Evolutionary conservation across 2,888 invertebrate species (phyloP).

Genomic region (Philaethria dido): DNA sequence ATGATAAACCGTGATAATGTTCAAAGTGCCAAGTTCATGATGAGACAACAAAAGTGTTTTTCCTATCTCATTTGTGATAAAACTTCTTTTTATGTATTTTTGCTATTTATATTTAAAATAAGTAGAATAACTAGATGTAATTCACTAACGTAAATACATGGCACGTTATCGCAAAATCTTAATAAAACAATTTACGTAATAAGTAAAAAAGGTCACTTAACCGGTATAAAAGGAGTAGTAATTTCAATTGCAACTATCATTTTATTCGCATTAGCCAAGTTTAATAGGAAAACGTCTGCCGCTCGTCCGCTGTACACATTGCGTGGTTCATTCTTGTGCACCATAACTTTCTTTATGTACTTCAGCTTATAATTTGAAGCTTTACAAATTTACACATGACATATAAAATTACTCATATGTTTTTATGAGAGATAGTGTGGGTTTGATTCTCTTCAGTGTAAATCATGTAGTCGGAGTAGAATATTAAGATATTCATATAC

Average conservation of each 20-base stretch:
- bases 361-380: neutral
- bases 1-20: too few relatives aligned
- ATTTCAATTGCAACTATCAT: slow-evolving; percentile 68
- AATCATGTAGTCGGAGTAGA: too few relatives aligned
- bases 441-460: too few relatives aligned
- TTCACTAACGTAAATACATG: slow-evolving; percentile 14
- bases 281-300: slow-evolving; percentile 63
- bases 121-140: neutral
- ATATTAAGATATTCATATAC: too few relatives aligned
- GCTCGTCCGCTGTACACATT: slow-evolving; percentile 31
- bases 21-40: too few relatives aligned
- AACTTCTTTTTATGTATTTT: too few relatives aligned
- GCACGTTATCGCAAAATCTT: slow-evolving; percentile 40
- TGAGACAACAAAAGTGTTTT: too few relatives aligned
- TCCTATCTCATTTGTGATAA: too few relatives aligned
- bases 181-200: slow-evolving; percentile 49
- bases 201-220: slow-evolving; percentile 60
- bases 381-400: too few relatives aligned
- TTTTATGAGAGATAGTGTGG: too few relatives aligned
- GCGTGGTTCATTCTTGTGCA: slow-evolving; percentile 18
- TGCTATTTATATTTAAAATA: too few relatives aligned
- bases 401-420: too few relatives aligned
- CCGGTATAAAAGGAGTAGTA: slow-evolving; percentile 64
- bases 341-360: neutral
- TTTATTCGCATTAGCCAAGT: slow-evolving; percentile 70